Conservation (phyloP, 2,888 invertebrate genomes). For the Epinotia nisella region DNA sequence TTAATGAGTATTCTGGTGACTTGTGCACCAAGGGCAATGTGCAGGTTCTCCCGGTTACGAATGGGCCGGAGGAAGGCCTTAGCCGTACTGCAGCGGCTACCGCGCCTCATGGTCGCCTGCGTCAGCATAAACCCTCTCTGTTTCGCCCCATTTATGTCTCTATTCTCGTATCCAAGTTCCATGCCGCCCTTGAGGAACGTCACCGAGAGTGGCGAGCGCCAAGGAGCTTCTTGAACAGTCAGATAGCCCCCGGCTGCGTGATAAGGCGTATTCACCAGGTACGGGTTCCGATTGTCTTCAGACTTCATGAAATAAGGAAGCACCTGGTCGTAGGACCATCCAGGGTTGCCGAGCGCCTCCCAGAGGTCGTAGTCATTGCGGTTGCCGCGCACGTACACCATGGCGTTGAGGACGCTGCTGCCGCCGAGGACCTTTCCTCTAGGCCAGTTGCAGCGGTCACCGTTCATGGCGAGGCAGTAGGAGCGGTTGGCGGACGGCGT, state of each 20-base stretch:
- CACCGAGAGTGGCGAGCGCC: constrained; percentile 92
- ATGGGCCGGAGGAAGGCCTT: constrained; percentile 94
- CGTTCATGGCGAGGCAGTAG: constrained; percentile 95
- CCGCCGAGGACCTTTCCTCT: constrained; percentile 96
- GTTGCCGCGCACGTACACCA: constrained; percentile 96
- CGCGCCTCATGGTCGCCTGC: constrained; percentile 93
- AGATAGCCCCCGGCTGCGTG: constrained; percentile 92
- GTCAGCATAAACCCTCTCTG: constrained; percentile 95
- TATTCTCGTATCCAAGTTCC: constrained; percentile 92
- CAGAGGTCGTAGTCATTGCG: constrained; percentile 94
- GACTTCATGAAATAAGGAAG: constrained; percentile 94
- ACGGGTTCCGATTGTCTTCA: constrained; percentile 94
- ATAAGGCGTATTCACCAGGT: constrained; percentile 89
- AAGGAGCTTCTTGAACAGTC: constrained; percentile 93
- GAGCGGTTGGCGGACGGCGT: constrained; percentile 90
- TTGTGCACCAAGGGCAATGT: constrained; percentile 91
- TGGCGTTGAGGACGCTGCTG: constrained; percentile 94
- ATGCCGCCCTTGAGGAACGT: constrained; percentile 92
- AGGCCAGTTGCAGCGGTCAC: constrained; percentile 95
- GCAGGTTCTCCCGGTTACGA: constrained; percentile 90
- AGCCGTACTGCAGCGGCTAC: constrained; percentile 93
- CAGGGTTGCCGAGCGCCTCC: constrained; percentile 92
- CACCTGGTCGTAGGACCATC: constrained; percentile 94
- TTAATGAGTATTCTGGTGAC: constrained; percentile 90
- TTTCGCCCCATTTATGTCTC: constrained; percentile 92